Evolutionary conservation across 2,888 invertebrate genomes (phyloP), one percentile per base, ranked within the genome.

Genomic region (Criorhina ranunculi): DNA sequence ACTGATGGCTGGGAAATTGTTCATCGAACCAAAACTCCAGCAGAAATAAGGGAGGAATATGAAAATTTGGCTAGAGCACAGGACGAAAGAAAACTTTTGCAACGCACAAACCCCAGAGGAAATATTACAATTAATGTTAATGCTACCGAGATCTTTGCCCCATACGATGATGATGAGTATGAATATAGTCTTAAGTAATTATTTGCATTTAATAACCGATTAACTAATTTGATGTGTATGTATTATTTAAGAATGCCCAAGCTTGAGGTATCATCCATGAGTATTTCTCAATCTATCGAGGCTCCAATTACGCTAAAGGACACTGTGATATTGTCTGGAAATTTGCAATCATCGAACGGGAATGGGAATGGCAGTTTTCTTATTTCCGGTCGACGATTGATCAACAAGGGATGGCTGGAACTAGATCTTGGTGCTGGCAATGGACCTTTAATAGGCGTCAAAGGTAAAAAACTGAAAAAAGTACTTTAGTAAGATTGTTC

Each of bases 1-100:
- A 97, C 98, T 0, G 97, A 98, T 89, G 98, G 98, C 69, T 98
- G 98, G 98, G 98, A 99, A 93, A 94, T 99, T 35, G 96, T 99
- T 33, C 96, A 97, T 89, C 93, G 98, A 40, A 97, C 96, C 0
- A 96, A 96, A 90, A 98, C 98, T 2, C 98, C 99, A 1, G 95
- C 97, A 87, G 99, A 99, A 93, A 99, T 99, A 77, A 93, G 98
- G 75, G 98, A 98, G 81, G 99, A 99, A 92, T 99, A 98, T 93
- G 98, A 99, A 92, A 94, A 97, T 86, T 91, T 96, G 69, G 96
- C 96, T 15, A 94, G 95, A 87, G 96, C 97, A 89, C 94, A 96
- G 81, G 98, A 98, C 87, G 98, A 98, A 89, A 93, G 97, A 79
- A 93, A 95, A 83, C 93, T 99, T 69, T 95, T 98, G 89, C 97